A percentile compares a stretch with the other conserved stretches of the same genome.
Evolutionary conservation across 2,113 vertebrate species (phyloP).

Genomic region (Ia io): DNA sequence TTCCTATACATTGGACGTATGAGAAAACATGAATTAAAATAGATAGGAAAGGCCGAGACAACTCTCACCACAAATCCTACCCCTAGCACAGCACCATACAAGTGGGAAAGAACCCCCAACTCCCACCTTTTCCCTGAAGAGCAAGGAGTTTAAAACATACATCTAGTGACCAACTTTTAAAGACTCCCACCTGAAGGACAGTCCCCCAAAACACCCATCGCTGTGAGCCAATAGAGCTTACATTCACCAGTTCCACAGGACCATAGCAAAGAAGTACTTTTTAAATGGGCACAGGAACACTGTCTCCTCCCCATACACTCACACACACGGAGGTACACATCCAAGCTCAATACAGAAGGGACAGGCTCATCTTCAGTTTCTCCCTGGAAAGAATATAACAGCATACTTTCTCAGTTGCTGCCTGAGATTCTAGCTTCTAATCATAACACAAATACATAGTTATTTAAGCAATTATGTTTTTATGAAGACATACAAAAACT

Average conservation of each 20-base stretch:
- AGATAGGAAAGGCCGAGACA: neutral
- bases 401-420: neutral
- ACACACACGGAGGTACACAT: neutral
- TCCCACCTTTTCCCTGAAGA: neutral
- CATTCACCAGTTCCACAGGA: neutral
- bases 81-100: neutral
- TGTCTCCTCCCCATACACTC: neutral
- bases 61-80: neutral
- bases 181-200: neutral
- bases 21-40: neutral
- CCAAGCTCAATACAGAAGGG: neutral
- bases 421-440: neutral
- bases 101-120: neutral
- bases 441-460: neutral
- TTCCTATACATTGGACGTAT: neutral
- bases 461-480: constrained; percentile 18
- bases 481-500: neutral
- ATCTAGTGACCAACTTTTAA: neutral
- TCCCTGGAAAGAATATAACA: neutral
- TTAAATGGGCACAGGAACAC: neutral
- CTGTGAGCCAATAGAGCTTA: neutral
- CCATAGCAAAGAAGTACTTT: neutral
- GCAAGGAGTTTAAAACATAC: neutral
- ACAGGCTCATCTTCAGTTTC: neutral
- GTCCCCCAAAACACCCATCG: neutral